phyloP scores from a whole-genome alignment of 2,797 vertebrate genomes.

The Hydrophis major region DNA sequence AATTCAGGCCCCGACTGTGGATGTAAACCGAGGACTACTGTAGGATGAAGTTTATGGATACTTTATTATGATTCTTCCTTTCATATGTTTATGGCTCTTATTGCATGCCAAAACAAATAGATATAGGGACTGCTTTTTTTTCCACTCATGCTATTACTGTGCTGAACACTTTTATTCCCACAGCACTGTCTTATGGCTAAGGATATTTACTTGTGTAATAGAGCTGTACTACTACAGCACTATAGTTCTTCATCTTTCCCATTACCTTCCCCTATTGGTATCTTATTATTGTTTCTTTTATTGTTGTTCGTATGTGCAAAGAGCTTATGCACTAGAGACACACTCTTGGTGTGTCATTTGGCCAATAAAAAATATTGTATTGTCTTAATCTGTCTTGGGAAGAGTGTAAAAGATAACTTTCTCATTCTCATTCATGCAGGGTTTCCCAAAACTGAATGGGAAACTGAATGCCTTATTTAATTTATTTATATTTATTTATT shows the following conservation, averaged over 20 bases:
- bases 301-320: no score
- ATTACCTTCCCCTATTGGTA: background rate
- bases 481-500: no score
- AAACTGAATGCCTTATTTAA: background rate
- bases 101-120: background rate
- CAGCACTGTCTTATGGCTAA: background rate
- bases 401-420: background rate
- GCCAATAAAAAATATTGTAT: no score
- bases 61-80: background rate
- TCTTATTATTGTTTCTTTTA: no score
- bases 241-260: background rate
- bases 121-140: background rate
- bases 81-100: background rate
- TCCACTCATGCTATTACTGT: background rate
- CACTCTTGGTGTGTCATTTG: no score
- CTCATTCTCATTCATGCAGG: background rate
- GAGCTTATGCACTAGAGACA: no score
- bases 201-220: no score
- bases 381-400: background rate
- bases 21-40: no score
- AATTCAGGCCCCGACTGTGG: no score
- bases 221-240: background rate
- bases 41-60: background rate
- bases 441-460: background rate
- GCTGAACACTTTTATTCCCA: background rate